A percentile compares a stretch with the other conserved stretches of the same genome.
Conservation (phyloP, 2,113 vertebrate species). For the Dipodomys ordii region DNA sequence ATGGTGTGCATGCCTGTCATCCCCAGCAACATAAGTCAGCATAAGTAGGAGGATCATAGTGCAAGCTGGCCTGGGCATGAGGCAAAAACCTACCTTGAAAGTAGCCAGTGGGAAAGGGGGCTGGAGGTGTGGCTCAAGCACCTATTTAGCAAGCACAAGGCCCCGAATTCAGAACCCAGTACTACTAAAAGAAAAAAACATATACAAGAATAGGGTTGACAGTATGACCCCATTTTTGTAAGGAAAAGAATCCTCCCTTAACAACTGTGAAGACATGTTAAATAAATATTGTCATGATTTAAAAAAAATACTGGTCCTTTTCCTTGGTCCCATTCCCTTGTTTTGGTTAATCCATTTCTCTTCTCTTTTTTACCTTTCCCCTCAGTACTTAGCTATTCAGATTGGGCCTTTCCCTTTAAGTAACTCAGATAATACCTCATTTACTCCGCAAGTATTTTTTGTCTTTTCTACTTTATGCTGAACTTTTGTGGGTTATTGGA, state of each 20-base stretch:
- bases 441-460: conserved; percentile 41
- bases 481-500: conserved; percentile 25
- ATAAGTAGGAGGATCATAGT: too few relatives aligned
- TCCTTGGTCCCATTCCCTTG: background rate
- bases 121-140: too few relatives aligned
- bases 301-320: conserved; percentile 23
- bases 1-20: too few relatives aligned
- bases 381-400: conserved; percentile 25
- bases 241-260: conserved; percentile 45
- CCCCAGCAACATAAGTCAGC: too few relatives aligned
- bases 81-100: too few relatives aligned
- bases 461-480: conserved; percentile 26
- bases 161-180: too few relatives aligned
- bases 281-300: background rate
- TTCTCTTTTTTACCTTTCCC: conserved; percentile 17
- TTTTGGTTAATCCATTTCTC: conserved; percentile 58
- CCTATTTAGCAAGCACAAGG: too few relatives aligned
- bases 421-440: conserved; percentile 40
- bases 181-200: background rate
- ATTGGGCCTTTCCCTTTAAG: conserved; percentile 52
- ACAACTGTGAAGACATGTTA: conserved; percentile 25
- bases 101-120: too few relatives aligned
- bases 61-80: too few relatives aligned
- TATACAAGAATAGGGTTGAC: conserved; percentile 30
- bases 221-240: background rate